phyloP scores from a whole-genome alignment of 2,113 vertebrate species.

The Pristiophorus japonicus region DNA sequence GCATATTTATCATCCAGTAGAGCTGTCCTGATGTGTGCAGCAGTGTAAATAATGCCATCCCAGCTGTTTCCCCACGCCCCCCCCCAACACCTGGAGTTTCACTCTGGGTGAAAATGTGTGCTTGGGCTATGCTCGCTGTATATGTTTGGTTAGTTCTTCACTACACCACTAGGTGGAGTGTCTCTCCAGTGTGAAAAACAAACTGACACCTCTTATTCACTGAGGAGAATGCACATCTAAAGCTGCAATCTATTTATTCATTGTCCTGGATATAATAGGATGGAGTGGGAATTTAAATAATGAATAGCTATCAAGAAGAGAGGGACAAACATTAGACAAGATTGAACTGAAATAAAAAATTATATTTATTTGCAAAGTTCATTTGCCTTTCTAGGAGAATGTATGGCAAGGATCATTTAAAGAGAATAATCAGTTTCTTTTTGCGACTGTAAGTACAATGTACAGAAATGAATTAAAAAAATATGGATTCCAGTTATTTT shows the following conservation, averaged over 20 bases:
- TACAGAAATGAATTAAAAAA: background rate
- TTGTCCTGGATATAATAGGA: background rate
- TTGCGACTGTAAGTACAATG: background rate
- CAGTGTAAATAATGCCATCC: background rate
- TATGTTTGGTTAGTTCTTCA: slow-evolving; percentile 16
- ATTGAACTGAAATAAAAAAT: background rate
- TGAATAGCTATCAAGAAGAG: background rate
- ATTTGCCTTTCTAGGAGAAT: background rate
- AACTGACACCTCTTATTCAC: slow-evolving; percentile 25
- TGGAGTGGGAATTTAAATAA: background rate
- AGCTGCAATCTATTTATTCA: slow-evolving; percentile 2
- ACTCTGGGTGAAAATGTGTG: background rate
- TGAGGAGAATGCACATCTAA: background rate
- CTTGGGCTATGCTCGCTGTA: background rate
- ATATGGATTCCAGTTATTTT: background rate
- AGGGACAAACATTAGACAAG: background rate
- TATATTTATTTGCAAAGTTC: background rate
- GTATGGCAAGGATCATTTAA: background rate
- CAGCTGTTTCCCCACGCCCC: background rate
- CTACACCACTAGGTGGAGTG: slow-evolving; percentile 24
- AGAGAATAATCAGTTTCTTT: background rate
- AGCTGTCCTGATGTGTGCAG: background rate
- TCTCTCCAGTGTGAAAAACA: slow-evolving; percentile 16
- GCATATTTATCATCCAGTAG: background rate
- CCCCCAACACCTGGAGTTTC: background rate